Percentiles rank a stretch among this genome's conserved stretches.
Conservation (phyloP, 2,888 invertebrate genomes). For the Platycheirus albimanus region DNA sequence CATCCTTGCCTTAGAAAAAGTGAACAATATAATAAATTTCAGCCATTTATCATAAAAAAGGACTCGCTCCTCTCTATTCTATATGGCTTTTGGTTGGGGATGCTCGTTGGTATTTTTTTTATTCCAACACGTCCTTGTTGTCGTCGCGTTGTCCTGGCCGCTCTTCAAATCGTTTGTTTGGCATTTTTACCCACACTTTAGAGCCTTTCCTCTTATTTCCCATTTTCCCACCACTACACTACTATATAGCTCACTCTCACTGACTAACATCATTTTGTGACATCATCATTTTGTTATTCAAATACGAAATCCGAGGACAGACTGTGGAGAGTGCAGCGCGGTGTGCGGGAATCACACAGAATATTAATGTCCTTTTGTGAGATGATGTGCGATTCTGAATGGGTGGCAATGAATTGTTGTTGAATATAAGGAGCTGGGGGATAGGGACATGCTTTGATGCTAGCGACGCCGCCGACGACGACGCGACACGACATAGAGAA, state of each 20-base stretch:
- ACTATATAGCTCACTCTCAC: not conserved
- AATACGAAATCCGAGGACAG: constrained; percentile 35
- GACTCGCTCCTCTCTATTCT: no score
- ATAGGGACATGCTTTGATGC: constrained; percentile 4
- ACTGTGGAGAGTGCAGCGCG: not conserved
- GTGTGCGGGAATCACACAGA: constrained; percentile 26
- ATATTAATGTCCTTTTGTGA: constrained; percentile 65
- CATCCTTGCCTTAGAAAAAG: constrained; percentile 47
- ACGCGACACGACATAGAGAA: constrained; percentile 35
- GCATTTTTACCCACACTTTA: constrained; percentile 35
- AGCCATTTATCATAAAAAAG: constrained; percentile 72
- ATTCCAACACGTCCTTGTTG: constrained; percentile 51
- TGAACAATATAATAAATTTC: constrained; percentile 73
- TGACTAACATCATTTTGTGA: constrained; percentile 63
- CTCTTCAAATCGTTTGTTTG: constrained; percentile 59
- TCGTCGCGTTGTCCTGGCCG: constrained; percentile 21
- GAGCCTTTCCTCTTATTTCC: not conserved
- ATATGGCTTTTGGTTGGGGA: constrained; percentile 18
- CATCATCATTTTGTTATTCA: constrained; percentile 74
- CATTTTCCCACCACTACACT: no score
- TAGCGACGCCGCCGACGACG: no score
- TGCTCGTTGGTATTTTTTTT: constrained; percentile 13
- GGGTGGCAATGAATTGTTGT: constrained; percentile 18
- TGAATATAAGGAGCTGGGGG: not conserved
- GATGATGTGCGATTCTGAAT: constrained; percentile 50